phyloP scores from a whole-genome alignment of 2,113 vertebrate genomes.

The Phainopepla nitens region DNA sequence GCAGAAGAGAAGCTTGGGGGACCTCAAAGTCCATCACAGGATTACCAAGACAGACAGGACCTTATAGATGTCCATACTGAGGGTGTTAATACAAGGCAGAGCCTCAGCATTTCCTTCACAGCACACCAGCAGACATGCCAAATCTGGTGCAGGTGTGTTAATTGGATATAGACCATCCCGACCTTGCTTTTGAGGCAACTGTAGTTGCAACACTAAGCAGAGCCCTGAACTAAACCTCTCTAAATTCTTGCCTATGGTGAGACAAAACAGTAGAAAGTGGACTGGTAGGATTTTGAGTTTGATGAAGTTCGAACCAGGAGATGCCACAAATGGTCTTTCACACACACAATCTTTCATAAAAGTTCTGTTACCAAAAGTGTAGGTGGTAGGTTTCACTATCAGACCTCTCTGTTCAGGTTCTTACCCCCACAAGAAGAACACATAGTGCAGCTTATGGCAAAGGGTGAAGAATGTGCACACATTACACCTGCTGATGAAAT shows the following conservation, averaged over 20 bases:
- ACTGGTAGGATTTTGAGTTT: background rate
- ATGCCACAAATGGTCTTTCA: background rate
- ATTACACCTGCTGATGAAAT: background rate
- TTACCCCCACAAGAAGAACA: background rate
- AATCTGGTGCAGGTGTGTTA: background rate
- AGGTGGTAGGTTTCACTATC: background rate
- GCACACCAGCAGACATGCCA: background rate
- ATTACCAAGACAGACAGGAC: background rate
- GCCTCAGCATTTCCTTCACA: background rate
- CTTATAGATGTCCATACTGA: background rate
- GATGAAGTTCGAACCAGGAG: background rate
- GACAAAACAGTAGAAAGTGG: background rate
- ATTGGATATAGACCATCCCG: background rate
- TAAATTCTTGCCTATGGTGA: background rate
- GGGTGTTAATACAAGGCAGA: background rate
- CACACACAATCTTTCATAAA: background rate
- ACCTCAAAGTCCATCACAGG: background rate
- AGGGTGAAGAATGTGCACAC: rapidly evolving
- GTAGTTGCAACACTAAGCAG: background rate
- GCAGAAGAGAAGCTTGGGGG: background rate
- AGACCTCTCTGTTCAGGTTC: background rate
- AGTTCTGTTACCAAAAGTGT: background rate
- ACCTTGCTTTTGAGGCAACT: background rate
- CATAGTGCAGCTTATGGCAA: background rate
- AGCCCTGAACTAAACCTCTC: background rate